phyloP scores from a whole-genome alignment of 2,888 invertebrate species.

The Andrena trimmerana region DNA sequence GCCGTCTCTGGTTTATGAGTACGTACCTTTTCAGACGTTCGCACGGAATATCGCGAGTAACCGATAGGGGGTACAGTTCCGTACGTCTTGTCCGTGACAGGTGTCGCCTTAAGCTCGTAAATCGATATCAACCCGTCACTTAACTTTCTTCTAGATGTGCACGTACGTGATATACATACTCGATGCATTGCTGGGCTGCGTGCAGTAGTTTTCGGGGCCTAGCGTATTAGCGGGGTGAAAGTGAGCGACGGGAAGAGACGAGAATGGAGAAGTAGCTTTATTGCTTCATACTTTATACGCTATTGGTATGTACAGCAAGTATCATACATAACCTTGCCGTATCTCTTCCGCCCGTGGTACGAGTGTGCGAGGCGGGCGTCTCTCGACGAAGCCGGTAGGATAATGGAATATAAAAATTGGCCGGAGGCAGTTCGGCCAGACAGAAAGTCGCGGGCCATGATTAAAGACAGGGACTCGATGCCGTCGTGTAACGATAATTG shows the following conservation, averaged over 20 bases:
- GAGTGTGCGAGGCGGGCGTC: neutral
- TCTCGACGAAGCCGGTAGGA: neutral
- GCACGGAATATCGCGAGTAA: neutral
- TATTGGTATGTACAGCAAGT: neutral
- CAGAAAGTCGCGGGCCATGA: slow-evolving; percentile 27
- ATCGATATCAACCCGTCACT: slow-evolving; percentile 17
- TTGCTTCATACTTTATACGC: neutral
- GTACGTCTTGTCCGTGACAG: too few relatives aligned
- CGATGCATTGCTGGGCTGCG: too few relatives aligned
- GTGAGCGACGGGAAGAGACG: too few relatives aligned
- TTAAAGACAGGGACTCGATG: slow-evolving; percentile 46
- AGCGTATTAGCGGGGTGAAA: too few relatives aligned
- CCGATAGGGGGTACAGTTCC: too few relatives aligned
- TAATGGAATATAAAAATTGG: slow-evolving; percentile 65
- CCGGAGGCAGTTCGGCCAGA: slow-evolving; percentile 13
- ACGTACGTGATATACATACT: too few relatives aligned
- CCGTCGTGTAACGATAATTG: slow-evolving; percentile 55
- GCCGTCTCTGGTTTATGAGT: neutral
- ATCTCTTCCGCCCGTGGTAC: neutral
- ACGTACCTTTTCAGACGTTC: neutral
- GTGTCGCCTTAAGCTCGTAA: too few relatives aligned
- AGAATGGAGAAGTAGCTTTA: too few relatives aligned
- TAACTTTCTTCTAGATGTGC: neutral
- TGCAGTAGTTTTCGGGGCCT: too few relatives aligned
- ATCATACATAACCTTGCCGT: neutral